Evolutionary conservation across 2,888 invertebrate genomes (phyloP).

Genomic region (Scaptomyza polygonia): DNA sequence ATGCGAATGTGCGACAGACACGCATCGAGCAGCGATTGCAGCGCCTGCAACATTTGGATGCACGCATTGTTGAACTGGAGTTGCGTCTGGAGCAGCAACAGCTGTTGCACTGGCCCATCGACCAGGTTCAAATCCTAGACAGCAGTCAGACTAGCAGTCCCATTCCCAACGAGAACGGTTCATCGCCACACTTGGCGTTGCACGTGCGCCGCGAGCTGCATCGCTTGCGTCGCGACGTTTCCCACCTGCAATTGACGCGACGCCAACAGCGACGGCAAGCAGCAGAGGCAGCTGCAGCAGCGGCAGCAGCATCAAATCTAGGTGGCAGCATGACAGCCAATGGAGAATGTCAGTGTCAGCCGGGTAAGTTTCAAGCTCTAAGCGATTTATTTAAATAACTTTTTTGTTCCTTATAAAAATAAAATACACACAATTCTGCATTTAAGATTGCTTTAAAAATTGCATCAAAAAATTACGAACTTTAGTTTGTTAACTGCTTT

Average conservation of each 20-base stretch:
- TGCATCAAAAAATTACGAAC: too few relatives aligned
- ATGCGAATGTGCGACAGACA: conserved; percentile 83
- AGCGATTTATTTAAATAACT: not conserved
- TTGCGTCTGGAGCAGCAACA: conserved; percentile 77
- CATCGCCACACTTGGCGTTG: conserved; percentile 69
- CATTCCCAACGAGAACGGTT: conserved; percentile 27
- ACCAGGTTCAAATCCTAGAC: conserved; percentile 62
- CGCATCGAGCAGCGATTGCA: conserved; percentile 82
- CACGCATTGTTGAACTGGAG: conserved; percentile 83
- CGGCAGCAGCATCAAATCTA: conserved; percentile 63
- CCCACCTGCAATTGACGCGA: conserved; percentile 83
- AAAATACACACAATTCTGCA: too few relatives aligned
- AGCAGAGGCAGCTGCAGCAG: conserved; percentile 71
- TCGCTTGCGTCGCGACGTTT: conserved; percentile 84
- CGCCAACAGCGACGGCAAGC: conserved; percentile 83
- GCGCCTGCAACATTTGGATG: conserved; percentile 83
- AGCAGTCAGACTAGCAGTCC: conserved; percentile 31
- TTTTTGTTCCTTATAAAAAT: too few relatives aligned
- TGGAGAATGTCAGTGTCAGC: conserved; percentile 88
- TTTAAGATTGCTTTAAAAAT: too few relatives aligned
- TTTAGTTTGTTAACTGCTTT: not conserved
- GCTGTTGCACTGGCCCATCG: conserved; percentile 66
- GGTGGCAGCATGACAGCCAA: conserved; percentile 75
- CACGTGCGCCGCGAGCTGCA: conserved; percentile 83
- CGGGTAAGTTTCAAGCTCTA: conserved; percentile 86